phyloP scores from a whole-genome alignment of 2,888 invertebrate species.

The Eupithecia vulgata region DNA sequence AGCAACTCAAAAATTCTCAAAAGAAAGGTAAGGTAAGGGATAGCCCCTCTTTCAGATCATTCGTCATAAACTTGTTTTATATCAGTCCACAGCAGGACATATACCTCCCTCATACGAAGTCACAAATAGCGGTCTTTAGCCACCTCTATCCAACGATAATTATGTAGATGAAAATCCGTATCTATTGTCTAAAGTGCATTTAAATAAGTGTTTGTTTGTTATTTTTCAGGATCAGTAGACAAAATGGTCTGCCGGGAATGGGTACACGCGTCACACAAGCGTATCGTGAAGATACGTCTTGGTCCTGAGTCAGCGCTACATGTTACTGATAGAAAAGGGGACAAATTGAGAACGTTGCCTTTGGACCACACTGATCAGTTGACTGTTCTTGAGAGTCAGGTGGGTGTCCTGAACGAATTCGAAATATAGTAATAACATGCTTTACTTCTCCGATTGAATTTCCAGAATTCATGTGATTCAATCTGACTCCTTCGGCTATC shows the following conservation, averaged over 20 bases:
- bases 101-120: not conserved
- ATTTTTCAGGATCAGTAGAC: conserved; percentile 87
- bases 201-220: not conserved
- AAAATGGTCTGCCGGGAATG: conserved; percentile 97
- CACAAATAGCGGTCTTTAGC: not conserved
- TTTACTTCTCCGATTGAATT: no score
- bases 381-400: conserved; percentile 95
- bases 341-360: conserved; percentile 92
- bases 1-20: conserved; percentile 83
- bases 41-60: not conserved
- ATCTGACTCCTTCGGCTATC: no score
- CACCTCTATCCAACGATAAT: not conserved
- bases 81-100: not conserved
- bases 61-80: not conserved
- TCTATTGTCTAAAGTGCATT: not conserved
- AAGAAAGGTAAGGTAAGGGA: conserved; percentile 73
- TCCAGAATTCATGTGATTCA: no score
- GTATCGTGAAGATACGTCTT: conserved; percentile 94
- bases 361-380: conserved; percentile 90
- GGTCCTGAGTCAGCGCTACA: conserved; percentile 94
- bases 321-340: conserved; percentile 95
- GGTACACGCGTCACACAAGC: conserved; percentile 95
- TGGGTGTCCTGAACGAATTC: conserved; percentile 53
- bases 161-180: no score
- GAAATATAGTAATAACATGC: no score